Conservation (phyloP, 1,140 invertebrate genomes). For the Babylonia areolata region DNA sequence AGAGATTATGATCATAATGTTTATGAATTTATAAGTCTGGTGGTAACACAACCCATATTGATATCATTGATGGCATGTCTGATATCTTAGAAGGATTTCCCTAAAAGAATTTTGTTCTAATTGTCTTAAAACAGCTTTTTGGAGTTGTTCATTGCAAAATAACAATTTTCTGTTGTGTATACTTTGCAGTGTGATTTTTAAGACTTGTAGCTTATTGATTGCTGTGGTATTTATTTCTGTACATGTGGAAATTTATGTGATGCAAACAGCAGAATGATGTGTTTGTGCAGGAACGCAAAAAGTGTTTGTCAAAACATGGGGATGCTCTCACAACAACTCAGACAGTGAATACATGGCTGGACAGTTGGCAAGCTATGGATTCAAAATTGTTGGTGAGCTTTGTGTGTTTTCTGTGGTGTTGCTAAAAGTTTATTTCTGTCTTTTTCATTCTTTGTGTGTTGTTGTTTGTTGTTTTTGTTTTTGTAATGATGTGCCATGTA, state of each 20-base stretch:
- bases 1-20: too few species aligned
- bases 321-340: constrained; percentile 96
- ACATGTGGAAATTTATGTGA: too few species aligned
- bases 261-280: constrained; percentile 20
- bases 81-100: too few species aligned
- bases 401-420: neutral
- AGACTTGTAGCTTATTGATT: neutral
- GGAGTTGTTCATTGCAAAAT: neutral
- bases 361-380: constrained; percentile 90
- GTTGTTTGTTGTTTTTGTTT: constrained; percentile 27
- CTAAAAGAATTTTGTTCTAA: too few species aligned
- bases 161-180: neutral
- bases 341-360: constrained; percentile 98
- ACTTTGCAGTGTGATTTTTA: neutral
- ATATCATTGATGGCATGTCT: too few species aligned
- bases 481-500: neutral
- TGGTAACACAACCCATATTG: too few species aligned
- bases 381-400: constrained; percentile 82
- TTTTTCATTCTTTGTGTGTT: neutral
- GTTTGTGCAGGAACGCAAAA: constrained; percentile 85
- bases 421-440: neutral
- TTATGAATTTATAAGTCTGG: too few species aligned
- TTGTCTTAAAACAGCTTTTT: neutral
- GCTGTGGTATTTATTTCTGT: neutral
- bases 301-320: constrained; percentile 97